phyloP scores from a whole-genome alignment of 2,797 vertebrate species.

The Tenualosa ilisha region DNA sequence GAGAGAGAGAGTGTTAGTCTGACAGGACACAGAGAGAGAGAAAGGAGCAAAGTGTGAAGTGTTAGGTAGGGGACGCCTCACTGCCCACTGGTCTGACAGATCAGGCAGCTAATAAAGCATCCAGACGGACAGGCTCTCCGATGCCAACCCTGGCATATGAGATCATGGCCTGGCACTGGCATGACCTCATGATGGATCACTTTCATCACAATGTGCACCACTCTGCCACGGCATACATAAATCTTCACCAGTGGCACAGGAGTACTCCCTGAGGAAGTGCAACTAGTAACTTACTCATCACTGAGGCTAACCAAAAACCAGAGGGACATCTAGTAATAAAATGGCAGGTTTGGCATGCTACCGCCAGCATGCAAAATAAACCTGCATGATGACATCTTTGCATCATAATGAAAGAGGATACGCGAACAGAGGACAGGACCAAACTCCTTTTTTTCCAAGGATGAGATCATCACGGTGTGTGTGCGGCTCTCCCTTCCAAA shows the following conservation, averaged over 20 bases:
- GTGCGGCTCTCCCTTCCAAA: background rate
- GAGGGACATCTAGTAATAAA: background rate
- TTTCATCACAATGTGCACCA: background rate
- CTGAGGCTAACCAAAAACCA: constrained; percentile 11
- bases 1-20: background rate
- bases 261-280: background rate
- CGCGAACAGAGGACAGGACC: background rate
- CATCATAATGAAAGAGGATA: constrained; percentile 19
- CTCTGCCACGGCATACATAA: background rate
- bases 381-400: constrained; percentile 3
- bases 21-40: background rate
- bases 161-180: constrained; percentile 15
- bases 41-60: background rate
- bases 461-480: background rate
- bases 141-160: constrained; percentile 9
- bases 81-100: constrained; percentile 4
- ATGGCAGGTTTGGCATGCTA: background rate
- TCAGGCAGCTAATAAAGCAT: constrained; percentile 11
- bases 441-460: background rate
- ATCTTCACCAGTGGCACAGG: background rate
- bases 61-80: constrained; percentile 16
- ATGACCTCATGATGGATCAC: constrained; percentile 26
- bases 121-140: background rate
- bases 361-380: background rate
- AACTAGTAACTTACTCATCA: background rate